Evolutionary conservation across 1,140 invertebrate genomes (phyloP).

Genomic region (Ruditapes philippinarum): DNA sequence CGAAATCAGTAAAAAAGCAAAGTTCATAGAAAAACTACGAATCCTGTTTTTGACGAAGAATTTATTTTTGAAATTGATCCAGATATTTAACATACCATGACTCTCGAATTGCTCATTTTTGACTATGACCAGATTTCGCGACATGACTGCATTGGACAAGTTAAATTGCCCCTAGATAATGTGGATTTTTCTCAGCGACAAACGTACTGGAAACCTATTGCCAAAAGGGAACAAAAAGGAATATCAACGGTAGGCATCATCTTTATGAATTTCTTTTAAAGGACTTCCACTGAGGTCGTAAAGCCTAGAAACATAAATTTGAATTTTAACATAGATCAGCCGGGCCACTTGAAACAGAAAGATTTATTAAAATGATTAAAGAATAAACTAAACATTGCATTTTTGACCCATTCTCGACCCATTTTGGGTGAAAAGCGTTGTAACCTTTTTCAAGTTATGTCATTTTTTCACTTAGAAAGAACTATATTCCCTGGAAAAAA

Average conservation of each 20-base stretch:
- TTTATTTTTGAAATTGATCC: slow-evolving; percentile 85
- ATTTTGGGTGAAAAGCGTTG: too few relatives aligned
- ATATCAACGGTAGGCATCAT: neutral
- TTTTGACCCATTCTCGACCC: too few relatives aligned
- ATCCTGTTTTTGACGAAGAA: slow-evolving; percentile 88
- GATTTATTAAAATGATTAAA: too few relatives aligned
- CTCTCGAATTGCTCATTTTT: slow-evolving; percentile 84
- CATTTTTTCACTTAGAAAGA: too few relatives aligned
- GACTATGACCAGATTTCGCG: slow-evolving; percentile 85
- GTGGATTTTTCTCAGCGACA: slow-evolving; percentile 82
- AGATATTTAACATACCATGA: slow-evolving; percentile 71
- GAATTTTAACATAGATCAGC: too few relatives aligned
- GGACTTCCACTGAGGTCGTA: too few relatives aligned
- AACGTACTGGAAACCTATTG: slow-evolving; percentile 83
- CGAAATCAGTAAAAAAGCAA: slow-evolving; percentile 80
- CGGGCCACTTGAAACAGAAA: too few relatives aligned
- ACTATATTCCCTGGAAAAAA: too few relatives aligned
- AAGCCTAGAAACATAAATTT: too few relatives aligned
- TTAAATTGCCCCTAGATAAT: slow-evolving; percentile 79
- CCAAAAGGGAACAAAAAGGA: slow-evolving; percentile 74
- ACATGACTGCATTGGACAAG: slow-evolving; percentile 85
- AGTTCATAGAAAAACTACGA: slow-evolving; percentile 90
- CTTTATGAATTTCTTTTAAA: too few relatives aligned
- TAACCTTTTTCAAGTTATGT: too few relatives aligned
- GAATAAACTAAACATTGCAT: too few relatives aligned